These are phyloP conservation scores for Amblyjoppa proteus DNA, from an alignment of 2,888 invertebrate genomes.

Conservation along the genomic window DNA sequence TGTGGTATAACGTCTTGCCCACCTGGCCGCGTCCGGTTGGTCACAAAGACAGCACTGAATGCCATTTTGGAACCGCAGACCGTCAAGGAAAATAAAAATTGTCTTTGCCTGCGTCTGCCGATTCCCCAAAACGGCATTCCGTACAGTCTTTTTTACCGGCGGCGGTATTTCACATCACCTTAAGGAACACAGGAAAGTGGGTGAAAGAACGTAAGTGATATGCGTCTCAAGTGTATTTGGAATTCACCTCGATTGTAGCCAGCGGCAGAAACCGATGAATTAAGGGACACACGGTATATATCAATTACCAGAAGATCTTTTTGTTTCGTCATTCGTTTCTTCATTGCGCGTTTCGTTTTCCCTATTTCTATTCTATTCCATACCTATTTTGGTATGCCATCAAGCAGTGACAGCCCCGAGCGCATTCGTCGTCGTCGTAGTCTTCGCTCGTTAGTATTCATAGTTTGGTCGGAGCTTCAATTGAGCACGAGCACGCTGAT, in stretches of 20 bases:
- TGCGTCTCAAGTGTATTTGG: background rate
- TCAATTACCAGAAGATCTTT: too few relatives aligned
- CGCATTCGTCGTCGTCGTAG: conserved; percentile 35
- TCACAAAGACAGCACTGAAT: too few relatives aligned
- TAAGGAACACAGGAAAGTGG: background rate
- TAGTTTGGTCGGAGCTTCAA: conserved; percentile 58
- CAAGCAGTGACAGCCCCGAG: conserved; percentile 30
- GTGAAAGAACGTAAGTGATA: background rate
- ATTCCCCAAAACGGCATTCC: too few relatives aligned
- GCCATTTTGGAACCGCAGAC: too few relatives aligned
- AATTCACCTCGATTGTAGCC: too few relatives aligned
- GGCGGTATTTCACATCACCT: too few relatives aligned
- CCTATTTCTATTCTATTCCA: background rate
- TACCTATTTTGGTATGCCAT: conserved; percentile 27
- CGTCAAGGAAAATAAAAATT: too few relatives aligned
- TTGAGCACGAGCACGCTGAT: conserved; percentile 61
- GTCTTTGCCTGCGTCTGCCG: too few relatives aligned
- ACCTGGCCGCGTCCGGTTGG: too few relatives aligned
- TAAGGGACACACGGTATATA: too few relatives aligned
- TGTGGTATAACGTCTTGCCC: background rate
- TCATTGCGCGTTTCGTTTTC: background rate
- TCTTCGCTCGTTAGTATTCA: conserved; percentile 65
- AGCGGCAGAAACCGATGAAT: too few relatives aligned
- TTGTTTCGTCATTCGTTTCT: background rate
- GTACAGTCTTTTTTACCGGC: too few relatives aligned